A percentile compares a stretch with the other conserved stretches of the same genome.
Conservation (phyloP, 2,797 vertebrate species). For the Phyllotis vaccarum region DNA sequence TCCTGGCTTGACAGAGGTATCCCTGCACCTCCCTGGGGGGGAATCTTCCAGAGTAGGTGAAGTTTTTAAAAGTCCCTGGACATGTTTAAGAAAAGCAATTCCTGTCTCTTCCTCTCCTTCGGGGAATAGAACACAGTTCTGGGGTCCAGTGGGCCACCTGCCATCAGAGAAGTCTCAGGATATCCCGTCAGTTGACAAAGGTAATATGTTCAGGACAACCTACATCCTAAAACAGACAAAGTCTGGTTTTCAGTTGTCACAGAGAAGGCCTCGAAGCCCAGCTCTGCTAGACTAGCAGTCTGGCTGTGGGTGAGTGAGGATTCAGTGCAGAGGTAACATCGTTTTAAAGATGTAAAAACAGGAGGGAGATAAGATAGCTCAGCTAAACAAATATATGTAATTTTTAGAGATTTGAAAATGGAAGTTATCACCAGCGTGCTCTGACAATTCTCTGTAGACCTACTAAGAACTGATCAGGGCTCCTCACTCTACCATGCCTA, state of each 20-base stretch:
- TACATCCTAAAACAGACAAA: neutral
- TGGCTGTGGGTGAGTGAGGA: neutral
- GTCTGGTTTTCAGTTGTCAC: neutral
- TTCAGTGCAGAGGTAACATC: neutral
- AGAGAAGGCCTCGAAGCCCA: neutral
- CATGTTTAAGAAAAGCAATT: constrained; percentile 26
- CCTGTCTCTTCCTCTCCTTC: neutral
- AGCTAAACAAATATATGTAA: neutral
- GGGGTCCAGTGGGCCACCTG: neutral
- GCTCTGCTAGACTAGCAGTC: neutral
- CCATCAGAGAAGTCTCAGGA: neutral
- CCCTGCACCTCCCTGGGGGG: constrained; percentile 79
- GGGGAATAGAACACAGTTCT: neutral
- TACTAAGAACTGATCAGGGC: neutral
- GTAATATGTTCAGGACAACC: neutral
- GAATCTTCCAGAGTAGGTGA: constrained; percentile 76
- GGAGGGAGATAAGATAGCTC: neutral
- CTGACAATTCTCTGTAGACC: neutral
- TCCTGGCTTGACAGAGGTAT: constrained; percentile 83
- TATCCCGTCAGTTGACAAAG: neutral
- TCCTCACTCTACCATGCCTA: neutral
- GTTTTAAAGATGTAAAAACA: constrained; percentile 1
- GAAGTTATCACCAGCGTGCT: neutral
- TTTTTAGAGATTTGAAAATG: neutral
- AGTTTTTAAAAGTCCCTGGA: constrained; percentile 76